phyloP scores from a whole-genome alignment of 2,113 vertebrate genomes.

The Fregata magnificens region DNA sequence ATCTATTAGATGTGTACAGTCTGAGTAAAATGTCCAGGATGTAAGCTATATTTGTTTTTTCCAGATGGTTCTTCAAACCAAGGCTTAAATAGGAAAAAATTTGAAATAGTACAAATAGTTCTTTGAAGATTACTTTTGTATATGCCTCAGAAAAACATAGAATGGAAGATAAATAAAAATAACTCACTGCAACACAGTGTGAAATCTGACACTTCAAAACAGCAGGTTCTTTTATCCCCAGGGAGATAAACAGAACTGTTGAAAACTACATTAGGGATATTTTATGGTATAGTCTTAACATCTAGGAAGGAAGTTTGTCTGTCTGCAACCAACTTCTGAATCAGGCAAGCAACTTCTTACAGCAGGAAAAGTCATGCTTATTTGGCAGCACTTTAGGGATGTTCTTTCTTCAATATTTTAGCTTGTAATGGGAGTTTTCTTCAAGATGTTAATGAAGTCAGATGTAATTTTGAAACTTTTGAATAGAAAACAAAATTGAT shows the following conservation, averaged over 20 bases:
- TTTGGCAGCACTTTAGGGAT: slow-evolving; percentile 25
- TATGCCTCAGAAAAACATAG: slow-evolving; percentile 59
- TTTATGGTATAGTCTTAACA: slow-evolving; percentile 64
- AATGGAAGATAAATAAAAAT: slow-evolving; percentile 73
- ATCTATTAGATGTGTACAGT: neutral
- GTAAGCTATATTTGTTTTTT: neutral
- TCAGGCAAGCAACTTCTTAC: slow-evolving; percentile 23
- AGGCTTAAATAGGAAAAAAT: slow-evolving; percentile 58
- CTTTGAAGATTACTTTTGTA: slow-evolving; percentile 72
- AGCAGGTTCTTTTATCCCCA: slow-evolving; percentile 59
- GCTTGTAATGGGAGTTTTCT: neutral
- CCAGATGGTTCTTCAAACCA: slow-evolving; percentile 48
- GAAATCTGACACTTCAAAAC: slow-evolving; percentile 75
- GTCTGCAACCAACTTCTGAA: slow-evolving; percentile 16
- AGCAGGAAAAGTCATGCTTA: slow-evolving; percentile 1
- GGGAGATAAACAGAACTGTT: slow-evolving; percentile 71
- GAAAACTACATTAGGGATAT: slow-evolving; percentile 70
- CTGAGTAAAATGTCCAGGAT: neutral
- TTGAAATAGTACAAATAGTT: slow-evolving; percentile 58
- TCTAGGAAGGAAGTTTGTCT: slow-evolving; percentile 44
- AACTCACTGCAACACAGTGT: slow-evolving; percentile 45
- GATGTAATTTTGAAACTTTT: neutral
- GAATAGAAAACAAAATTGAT: neutral
- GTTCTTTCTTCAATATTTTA: slow-evolving; percentile 35
- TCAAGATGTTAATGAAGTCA: neutral